Percentiles rank a stretch among this genome's conserved stretches.
Evolutionary conservation across 2,797 vertebrate genomes (phyloP).

Genomic region (Onychomys torridus): DNA sequence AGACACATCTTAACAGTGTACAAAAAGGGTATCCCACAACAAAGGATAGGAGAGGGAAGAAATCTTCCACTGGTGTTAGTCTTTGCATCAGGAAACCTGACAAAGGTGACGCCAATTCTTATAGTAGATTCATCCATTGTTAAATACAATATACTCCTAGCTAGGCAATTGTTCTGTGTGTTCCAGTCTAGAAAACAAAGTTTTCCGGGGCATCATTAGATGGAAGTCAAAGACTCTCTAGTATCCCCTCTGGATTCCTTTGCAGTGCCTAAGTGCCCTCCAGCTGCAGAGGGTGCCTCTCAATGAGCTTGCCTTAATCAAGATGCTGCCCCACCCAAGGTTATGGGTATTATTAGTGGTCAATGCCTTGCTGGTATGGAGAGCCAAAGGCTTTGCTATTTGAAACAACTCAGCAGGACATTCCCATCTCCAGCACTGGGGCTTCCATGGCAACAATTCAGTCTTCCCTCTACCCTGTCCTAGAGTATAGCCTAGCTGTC

Average conservation of each 20-base stretch:
- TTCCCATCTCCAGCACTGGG: neutral
- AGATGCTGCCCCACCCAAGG: no score
- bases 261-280: no score
- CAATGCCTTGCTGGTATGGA: neutral
- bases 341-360: neutral
- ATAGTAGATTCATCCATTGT: neutral
- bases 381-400: neutral
- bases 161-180: neutral
- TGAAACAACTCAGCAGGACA: neutral
- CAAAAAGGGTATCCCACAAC: no score
- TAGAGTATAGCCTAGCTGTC: neutral
- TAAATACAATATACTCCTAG: neutral
- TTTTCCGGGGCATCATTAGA: neutral
- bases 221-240: neutral
- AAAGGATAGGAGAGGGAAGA: neutral
- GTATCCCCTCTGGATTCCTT: neutral
- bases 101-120: neutral
- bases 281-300: neutral
- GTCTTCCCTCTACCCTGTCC: neutral
- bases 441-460: neutral
- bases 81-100: neutral
- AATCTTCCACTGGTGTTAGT: neutral
- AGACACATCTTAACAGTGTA: no score
- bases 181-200: slow-evolving; percentile 1
- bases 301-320: neutral